These are phyloP conservation scores for Strigamia maritima DNA, from an alignment of 2,888 invertebrate species.

Conservation along the genomic window DNA sequence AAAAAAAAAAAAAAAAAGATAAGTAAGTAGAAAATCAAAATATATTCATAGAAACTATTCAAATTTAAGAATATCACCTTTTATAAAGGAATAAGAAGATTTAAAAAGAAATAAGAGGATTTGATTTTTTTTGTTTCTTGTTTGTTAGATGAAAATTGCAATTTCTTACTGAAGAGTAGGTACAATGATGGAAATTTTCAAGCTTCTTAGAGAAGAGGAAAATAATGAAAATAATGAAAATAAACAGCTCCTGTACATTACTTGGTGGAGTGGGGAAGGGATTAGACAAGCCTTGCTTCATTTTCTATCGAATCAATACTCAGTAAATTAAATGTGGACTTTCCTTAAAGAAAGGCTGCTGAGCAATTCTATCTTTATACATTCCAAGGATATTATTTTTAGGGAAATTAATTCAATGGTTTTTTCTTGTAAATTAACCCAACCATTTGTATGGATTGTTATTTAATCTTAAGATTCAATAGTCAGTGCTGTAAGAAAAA, in stretches of 20 bases:
- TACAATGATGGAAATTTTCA: conserved; percentile 12
- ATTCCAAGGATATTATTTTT: neutral
- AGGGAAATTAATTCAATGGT: neutral
- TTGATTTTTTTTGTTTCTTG: neutral
- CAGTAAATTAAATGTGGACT: conserved; percentile 8
- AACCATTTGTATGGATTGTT: too few species aligned
- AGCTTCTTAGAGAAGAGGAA: conserved; percentile 8
- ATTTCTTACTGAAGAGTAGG: neutral
- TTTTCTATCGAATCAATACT: conserved; percentile 20
- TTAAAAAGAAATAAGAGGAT: neutral
- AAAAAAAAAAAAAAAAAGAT: neutral
- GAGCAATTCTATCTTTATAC: neutral
- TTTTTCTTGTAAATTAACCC: too few species aligned
- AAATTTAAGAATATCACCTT: neutral
- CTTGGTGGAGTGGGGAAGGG: neutral
- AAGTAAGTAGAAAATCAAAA: neutral
- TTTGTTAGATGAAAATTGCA: neutral
- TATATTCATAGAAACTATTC: neutral
- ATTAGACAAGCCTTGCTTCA: neutral
- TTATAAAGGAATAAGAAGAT: neutral
- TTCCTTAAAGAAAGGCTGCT: neutral
- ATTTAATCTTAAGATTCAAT: too few species aligned
- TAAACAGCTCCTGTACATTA: neutral
- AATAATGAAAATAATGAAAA: conserved; percentile 8
- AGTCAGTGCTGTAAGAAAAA: too few species aligned